Base-by-base conservation (phyloP, 1,140 invertebrate species). In the Anastrepha obliqua region DNA sequence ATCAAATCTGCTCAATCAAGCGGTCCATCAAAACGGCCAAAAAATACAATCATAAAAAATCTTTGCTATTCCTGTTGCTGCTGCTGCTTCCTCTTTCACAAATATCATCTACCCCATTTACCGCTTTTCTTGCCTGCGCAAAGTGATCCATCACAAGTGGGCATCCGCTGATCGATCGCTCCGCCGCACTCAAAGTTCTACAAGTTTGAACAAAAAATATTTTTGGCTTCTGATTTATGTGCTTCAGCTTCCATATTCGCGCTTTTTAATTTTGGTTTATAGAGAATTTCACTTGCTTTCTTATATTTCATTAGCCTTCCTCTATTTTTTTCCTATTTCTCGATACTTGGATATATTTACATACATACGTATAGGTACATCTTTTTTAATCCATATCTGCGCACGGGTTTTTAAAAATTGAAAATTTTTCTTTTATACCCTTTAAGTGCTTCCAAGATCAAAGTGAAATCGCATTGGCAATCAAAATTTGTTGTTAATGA, bases 81-180 rank as follows among this genome's bases (percentile, higher is more conserved):
- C 29, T 67, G 1, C 11, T 42, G 65, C 65, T 20, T 67, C 0
- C 29, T 15, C 65, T 3, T 11, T 9, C 29, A 39, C 65, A 67
- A 42, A 29, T 39, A 39, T 29, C 39, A 5, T 11, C 20, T 29
- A 64, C 6, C 15, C 62, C 6, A 62, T 64, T 20, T 64, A 17
- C 62, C 5, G 62, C n/a, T 20, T 20, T 20, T 20, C 20, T 64
- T 64, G 65, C 65, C 29, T 39, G 9, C 9, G 29, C 65, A 67
- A 42, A 67, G 65, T 39, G 65, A 67, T 67, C 65, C 20, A 67
- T 67, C 65, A 67, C 29, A 29, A 39, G n/a, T 67, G 65, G 65
- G 65, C 65, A 67, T 67, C 65, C 65, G 65, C 20, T 67, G 65
- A 67, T 67, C 65, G 65, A 67, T 67, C 65, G 20, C 13, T 67